These are phyloP conservation scores for Thymelicus acteon DNA, from an alignment of 2,888 invertebrate genomes.

Conservation along the genomic window DNA sequence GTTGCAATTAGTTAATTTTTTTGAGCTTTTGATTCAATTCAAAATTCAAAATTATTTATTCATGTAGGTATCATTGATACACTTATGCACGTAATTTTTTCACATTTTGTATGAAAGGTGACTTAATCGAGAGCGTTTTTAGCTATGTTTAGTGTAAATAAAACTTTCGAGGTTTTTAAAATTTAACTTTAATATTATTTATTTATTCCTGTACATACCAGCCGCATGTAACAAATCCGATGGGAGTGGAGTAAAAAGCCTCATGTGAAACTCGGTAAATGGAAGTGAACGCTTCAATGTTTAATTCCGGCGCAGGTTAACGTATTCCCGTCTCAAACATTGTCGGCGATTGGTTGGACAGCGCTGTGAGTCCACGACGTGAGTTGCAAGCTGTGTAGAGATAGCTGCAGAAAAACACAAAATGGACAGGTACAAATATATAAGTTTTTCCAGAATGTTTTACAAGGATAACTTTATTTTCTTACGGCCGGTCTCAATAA, in stretches of 20 bases:
- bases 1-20: too few relatives aligned
- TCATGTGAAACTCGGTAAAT: neutral
- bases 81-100: too few relatives aligned
- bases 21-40: too few relatives aligned
- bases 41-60: too few relatives aligned
- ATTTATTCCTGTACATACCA: too few relatives aligned
- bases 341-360: slow-evolving; percentile 79
- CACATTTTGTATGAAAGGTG: too few relatives aligned
- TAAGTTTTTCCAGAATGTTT: neutral
- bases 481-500: too few relatives aligned
- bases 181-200: too few relatives aligned
- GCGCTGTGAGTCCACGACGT: slow-evolving; percentile 76
- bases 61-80: too few relatives aligned
- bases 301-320: slow-evolving; percentile 58
- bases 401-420: slow-evolving; percentile 10
- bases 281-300: slow-evolving; percentile 42
- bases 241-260: neutral
- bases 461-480: neutral
- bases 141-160: too few relatives aligned
- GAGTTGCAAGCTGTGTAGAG: slow-evolving; percentile 55
- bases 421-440: neutral
- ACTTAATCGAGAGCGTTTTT: too few relatives aligned
- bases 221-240: neutral
- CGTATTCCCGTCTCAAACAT: slow-evolving; percentile 74
- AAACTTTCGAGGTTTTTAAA: too few relatives aligned